Conservation (phyloP, 2,888 invertebrate genomes). For the Rhimphoctona megacephalus region DNA sequence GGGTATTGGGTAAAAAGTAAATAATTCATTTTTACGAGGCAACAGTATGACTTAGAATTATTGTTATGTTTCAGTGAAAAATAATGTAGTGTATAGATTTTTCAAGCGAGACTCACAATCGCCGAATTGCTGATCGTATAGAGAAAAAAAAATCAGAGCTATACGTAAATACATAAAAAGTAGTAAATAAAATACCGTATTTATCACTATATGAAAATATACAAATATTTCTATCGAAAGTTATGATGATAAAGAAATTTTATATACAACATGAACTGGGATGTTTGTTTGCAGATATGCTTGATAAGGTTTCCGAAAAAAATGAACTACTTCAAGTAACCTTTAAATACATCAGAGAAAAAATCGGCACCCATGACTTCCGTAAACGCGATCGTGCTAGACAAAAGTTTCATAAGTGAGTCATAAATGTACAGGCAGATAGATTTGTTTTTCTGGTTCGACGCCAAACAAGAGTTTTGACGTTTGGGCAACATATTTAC, state of each 20-base stretch:
- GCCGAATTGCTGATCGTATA: neutral
- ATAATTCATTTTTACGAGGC: conserved; percentile 24
- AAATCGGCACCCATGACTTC: conserved; percentile 6
- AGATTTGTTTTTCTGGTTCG: conserved; percentile 63
- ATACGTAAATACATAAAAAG: neutral
- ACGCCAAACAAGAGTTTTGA: conserved; percentile 56
- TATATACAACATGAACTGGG: too few species aligned
- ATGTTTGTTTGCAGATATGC: neutral
- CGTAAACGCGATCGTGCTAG: conserved; percentile 12
- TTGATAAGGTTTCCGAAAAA: neutral
- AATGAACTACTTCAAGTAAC: neutral
- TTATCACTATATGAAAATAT: too few species aligned
- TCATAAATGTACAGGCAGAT: conserved; percentile 36
- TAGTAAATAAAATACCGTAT: neutral
- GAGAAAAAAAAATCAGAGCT: neutral
- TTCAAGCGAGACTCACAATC: neutral
- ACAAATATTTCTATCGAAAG: neutral
- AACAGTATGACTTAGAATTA: conserved; percentile 19
- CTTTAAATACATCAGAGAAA: neutral
- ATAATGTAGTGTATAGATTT: neutral
- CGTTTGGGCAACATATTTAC: conserved; percentile 34
- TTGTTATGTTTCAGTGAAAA: neutral
- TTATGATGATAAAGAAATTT: neutral
- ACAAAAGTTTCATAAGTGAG: conserved; percentile 35
- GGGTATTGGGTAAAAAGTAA: neutral